phyloP scores from a whole-genome alignment of 2,113 vertebrate genomes.

The Antennarius striatus region DNA sequence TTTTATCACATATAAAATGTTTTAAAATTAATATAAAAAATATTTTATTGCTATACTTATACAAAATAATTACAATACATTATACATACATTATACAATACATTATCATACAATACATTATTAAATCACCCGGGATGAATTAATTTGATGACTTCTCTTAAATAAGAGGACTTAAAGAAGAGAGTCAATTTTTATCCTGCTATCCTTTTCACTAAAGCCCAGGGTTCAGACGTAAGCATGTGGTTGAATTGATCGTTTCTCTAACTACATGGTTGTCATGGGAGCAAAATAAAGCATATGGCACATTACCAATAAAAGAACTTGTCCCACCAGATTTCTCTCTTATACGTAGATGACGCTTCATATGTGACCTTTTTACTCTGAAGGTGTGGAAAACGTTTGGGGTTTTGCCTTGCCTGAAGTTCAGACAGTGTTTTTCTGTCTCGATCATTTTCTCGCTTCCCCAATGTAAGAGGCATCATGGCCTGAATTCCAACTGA shows the following conservation, averaged over 20 bases:
- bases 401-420: background rate
- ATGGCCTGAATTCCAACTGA: background rate
- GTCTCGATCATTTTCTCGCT: constrained; percentile 24
- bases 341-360: too few relatives aligned
- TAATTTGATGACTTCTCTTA: background rate
- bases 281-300: background rate
- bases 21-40: too few relatives aligned
- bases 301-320: background rate
- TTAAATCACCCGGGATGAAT: background rate
- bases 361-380: background rate
- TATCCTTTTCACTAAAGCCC: constrained; percentile 29
- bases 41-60: too few relatives aligned
- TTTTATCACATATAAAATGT: too few relatives aligned
- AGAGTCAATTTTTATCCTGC: constrained; percentile 6
- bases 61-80: too few relatives aligned
- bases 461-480: background rate
- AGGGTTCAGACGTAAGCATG: background rate
- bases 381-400: background rate
- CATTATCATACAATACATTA: too few relatives aligned
- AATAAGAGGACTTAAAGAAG: background rate
- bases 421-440: too few relatives aligned
- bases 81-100: too few relatives aligned
- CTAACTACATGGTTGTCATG: background rate
- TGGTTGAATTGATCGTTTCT: constrained; percentile 9
- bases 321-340: background rate